These are phyloP conservation scores for Dreissena rostriformis DNA, from an alignment of 1,140 invertebrate genomes.

Conservation along the genomic window DNA sequence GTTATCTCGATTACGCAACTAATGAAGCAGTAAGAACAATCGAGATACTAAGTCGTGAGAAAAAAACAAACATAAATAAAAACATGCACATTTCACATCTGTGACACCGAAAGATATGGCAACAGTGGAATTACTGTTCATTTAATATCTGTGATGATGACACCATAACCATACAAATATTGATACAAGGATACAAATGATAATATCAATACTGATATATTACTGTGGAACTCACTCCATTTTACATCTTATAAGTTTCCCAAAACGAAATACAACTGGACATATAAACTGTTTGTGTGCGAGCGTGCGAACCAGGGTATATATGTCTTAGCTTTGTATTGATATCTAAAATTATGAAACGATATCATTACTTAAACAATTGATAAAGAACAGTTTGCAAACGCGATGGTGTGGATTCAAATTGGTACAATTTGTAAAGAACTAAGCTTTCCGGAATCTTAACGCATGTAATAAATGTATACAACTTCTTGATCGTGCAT, in stretches of 20 bases:
- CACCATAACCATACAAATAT: background rate
- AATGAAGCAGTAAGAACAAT: background rate
- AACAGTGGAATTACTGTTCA: background rate
- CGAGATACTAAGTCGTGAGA: background rate
- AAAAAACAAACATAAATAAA: background rate
- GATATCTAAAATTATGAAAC: background rate
- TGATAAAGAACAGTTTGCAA: background rate
- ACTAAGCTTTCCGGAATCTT: background rate
- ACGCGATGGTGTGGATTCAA: background rate
- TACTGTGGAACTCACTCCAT: no score
- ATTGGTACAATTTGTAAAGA: background rate
- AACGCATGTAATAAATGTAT: background rate
- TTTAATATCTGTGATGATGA: background rate
- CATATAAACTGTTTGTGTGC: no score
- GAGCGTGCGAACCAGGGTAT: no score
- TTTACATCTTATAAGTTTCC: no score
- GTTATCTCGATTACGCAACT: background rate
- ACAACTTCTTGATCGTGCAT: background rate
- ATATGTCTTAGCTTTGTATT: no score
- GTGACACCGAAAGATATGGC: no score
- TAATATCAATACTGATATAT: no score
- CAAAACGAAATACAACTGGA: no score
- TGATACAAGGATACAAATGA: background rate
- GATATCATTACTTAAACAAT: background rate
- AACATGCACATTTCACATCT: background rate